phyloP scores from a whole-genome alignment of 1,140 invertebrate genomes.

The Conopomorpha cramerella region DNA sequence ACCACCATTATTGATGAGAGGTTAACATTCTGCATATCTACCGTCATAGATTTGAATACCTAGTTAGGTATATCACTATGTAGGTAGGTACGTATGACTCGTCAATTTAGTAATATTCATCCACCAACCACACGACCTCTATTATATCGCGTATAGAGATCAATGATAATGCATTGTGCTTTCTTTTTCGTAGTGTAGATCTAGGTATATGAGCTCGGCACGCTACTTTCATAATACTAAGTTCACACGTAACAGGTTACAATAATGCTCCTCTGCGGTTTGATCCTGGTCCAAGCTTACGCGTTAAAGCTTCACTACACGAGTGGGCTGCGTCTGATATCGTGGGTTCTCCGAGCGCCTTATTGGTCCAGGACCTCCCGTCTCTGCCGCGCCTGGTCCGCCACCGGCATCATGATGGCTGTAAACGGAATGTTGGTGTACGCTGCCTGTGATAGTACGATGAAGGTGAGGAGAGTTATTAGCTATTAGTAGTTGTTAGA shows the following conservation, averaged over 20 bases:
- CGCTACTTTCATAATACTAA: too few relatives aligned
- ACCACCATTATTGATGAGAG: too few relatives aligned
- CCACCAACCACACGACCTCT: neutral
- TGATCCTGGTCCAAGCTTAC: slow-evolving; percentile 38
- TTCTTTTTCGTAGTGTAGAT: too few relatives aligned
- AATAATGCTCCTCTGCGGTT: slow-evolving; percentile 28
- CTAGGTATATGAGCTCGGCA: too few relatives aligned
- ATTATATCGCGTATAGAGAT: too few relatives aligned
- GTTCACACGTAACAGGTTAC: slow-evolving; percentile 35
- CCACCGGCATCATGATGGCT: slow-evolving; percentile 23
- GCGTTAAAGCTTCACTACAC: slow-evolving; percentile 47
- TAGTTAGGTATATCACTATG: too few relatives aligned
- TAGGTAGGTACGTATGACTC: neutral
- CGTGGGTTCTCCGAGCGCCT: slow-evolving; percentile 23
- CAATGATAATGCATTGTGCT: too few relatives aligned
- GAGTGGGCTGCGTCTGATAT: slow-evolving; percentile 27
- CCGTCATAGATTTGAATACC: too few relatives aligned
- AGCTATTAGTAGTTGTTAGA: too few relatives aligned
- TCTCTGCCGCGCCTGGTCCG: slow-evolving; percentile 22
- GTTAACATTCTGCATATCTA: too few relatives aligned
- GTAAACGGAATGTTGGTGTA: slow-evolving; percentile 33
- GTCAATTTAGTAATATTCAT: neutral
- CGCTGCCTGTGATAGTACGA: slow-evolving; percentile 26
- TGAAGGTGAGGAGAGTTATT: slow-evolving; percentile 34
- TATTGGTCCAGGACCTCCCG: slow-evolving; percentile 21